phyloP scores from a whole-genome alignment of 2,113 vertebrate genomes.

The Puffinus mauretanicus region DNA sequence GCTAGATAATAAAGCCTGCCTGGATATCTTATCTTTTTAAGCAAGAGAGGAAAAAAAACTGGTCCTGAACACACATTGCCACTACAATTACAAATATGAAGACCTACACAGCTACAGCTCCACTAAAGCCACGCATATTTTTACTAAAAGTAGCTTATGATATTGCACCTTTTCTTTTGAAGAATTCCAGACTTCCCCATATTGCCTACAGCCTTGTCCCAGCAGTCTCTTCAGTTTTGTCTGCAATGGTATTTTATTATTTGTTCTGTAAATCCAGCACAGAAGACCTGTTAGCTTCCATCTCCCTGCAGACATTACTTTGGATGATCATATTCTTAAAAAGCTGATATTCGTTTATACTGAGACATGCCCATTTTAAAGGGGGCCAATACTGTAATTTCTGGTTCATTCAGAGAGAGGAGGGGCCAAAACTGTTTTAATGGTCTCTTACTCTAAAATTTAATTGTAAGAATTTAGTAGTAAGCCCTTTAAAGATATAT shows the following conservation, averaged over 20 bases:
- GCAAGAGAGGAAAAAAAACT: neutral
- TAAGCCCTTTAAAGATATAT: neutral
- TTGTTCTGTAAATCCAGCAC: neutral
- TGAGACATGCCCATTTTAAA: neutral
- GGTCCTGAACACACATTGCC: neutral
- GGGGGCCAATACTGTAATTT: neutral
- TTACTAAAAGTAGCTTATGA: neutral
- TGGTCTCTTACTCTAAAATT: neutral
- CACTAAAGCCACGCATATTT: neutral
- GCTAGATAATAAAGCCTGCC: neutral
- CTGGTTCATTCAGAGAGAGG: neutral
- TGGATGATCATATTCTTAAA: neutral
- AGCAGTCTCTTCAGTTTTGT: neutral
- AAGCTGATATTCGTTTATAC: slow-evolving; percentile 42
- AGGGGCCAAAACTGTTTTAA: neutral
- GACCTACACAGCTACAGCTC: neutral
- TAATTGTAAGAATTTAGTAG: neutral
- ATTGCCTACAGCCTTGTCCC: neutral
- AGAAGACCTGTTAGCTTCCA: neutral
- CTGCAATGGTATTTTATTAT: neutral
- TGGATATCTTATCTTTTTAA: neutral
- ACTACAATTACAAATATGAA: neutral
- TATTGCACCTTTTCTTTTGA: neutral
- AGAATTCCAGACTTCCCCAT: neutral
- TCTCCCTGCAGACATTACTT: neutral